A percentile compares a stretch with the other conserved stretches of the same genome.
Conservation (phyloP, 2,888 invertebrate species). For the Nemurella pictetii region DNA sequence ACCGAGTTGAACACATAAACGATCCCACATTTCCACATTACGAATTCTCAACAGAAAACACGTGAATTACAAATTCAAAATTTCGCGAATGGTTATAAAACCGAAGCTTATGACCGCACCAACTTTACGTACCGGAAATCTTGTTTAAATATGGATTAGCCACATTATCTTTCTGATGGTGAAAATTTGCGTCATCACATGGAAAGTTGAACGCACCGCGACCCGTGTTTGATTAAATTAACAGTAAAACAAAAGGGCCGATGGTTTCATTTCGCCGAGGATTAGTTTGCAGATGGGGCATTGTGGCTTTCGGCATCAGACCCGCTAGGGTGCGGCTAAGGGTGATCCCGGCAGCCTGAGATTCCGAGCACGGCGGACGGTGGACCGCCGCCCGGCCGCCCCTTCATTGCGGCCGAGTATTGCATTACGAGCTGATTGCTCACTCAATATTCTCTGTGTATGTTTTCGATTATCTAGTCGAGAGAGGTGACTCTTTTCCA, state of each 20-base stretch:
- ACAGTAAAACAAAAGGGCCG: slow-evolving; percentile 27
- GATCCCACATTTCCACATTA: too few relatives aligned
- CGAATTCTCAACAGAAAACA: background rate
- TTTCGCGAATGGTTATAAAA: background rate
- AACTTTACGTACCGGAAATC: too few relatives aligned
- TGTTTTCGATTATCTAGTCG: slow-evolving; percentile 15
- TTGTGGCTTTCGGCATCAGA: background rate
- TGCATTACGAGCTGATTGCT: slow-evolving; percentile 10
- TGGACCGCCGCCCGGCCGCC: background rate
- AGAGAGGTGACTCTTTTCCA: background rate
- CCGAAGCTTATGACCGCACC: too few relatives aligned
- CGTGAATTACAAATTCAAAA: background rate
- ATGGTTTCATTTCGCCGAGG: slow-evolving; percentile 36
- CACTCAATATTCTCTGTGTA: slow-evolving; percentile 6
- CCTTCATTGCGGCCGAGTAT: background rate
- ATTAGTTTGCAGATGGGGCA: slow-evolving; percentile 26
- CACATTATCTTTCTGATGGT: background rate
- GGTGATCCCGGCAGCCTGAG: background rate
- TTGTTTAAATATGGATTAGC: background rate
- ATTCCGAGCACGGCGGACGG: background rate
- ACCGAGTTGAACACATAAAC: too few relatives aligned
- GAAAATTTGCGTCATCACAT: background rate
- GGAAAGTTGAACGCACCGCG: background rate
- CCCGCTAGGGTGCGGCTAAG: background rate
- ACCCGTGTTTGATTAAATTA: slow-evolving; percentile 34